A percentile compares a stretch with the other conserved stretches of the same genome.
Evolutionary conservation across 1,140 invertebrate species (phyloP).

Genomic region (Gonioctena quinquepunctata): DNA sequence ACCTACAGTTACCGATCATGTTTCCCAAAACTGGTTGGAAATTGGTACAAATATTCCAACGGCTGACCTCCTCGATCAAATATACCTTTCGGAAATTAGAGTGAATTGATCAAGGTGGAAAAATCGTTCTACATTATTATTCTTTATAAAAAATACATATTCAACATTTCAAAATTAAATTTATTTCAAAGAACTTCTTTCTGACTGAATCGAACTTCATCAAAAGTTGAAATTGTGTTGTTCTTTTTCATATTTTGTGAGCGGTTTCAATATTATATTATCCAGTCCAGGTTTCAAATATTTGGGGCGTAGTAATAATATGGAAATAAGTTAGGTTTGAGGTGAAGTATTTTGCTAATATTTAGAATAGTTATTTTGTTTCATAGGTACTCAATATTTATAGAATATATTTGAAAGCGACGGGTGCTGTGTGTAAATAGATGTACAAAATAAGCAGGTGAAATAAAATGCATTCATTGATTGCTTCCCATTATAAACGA

Average conservation of each 20-base stretch:
- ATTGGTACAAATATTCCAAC: no score
- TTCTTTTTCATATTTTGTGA: no score
- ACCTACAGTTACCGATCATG: no score
- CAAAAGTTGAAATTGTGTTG: no score
- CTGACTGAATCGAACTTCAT: no score
- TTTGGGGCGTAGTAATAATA: neutral
- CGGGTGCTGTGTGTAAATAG: neutral
- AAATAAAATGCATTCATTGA: no score
- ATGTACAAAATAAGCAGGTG: neutral
- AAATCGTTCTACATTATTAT: no score
- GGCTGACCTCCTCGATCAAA: no score
- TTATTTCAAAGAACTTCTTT: neutral
- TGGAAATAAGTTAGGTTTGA: neutral
- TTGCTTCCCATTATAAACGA: no score
- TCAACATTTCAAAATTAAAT: neutral
- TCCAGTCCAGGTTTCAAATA: neutral
- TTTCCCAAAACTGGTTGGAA: no score
- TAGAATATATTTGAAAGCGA: neutral
- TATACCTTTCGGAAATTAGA: no score
- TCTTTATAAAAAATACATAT: neutral
- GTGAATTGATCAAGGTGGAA: no score
- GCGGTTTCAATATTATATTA: neutral
- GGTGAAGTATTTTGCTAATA: neutral
- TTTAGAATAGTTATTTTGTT: neutral
- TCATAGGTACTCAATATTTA: neutral